Base-by-base conservation (phyloP, 92 coral and sea anemone species). In the Umimayanthus chanpuru region DNA sequence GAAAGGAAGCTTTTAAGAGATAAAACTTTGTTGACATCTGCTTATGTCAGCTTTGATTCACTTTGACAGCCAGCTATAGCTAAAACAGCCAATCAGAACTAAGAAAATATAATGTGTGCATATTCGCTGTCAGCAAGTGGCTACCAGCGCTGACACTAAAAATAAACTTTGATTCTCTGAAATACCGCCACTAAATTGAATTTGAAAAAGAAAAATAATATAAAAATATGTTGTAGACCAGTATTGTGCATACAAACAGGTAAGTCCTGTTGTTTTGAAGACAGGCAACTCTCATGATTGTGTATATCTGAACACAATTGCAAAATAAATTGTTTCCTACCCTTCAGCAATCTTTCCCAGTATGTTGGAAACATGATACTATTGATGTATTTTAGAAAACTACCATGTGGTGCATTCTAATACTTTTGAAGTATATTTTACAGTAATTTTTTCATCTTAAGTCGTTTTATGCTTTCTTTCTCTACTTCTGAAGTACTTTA, bases 401-500 rank as follows among this genome's bases (percentile, higher is more conserved):
- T 28, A 72, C 16, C 40, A 72, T 72, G 40, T 61, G 25, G 68
- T 61, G 73, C 30, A n/a, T 28, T 72, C 36, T 32, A 32, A 32
- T 72, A 72, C 40, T 29, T 29, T 28, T 72, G 21, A 72, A 72
- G 40, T 21, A 68, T 65, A 21, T 72, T 32, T 4, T 29, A 41
- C 30, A 16, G 21, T 29, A 10, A 1, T 80, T 30, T 29, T 28
- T 55, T 18, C 25, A 30, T 56, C 56, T 80, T 32, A 80, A 32
- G 5, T 18, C 72, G 15, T 56, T 23, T 4, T 7, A 26, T 38
- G 49, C 38, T 80, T 80, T 15, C 15, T 70, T 47, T 89, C 90
- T 82, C 47, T 78, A 55, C 50, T 80, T 89, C 85, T 86, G 81
- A 96, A 95, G 89, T 96, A 90, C 68, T 92, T 92, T 21, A 96